Percentiles rank a stretch among this genome's conserved stretches.
These are phyloP conservation scores for Ammospiza maritima DNA, from an alignment of 2,797 vertebrate genomes.

Conservation along the genomic window DNA sequence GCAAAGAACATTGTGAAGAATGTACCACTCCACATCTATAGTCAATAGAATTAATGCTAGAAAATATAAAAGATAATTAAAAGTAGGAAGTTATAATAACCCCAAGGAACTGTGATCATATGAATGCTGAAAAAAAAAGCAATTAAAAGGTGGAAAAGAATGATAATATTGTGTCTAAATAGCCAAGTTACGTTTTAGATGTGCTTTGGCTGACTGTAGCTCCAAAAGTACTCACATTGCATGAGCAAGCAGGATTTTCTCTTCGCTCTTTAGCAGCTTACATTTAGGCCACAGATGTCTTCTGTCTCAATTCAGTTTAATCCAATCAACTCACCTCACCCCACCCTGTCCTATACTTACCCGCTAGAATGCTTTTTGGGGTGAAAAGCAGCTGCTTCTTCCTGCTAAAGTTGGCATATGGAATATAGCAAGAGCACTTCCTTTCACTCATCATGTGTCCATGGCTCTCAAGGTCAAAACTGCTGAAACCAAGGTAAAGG, in stretches of 20 bases:
- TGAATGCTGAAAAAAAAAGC: background rate
- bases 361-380: constrained; percentile 45
- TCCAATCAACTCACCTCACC: constrained; percentile 73
- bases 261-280: constrained; percentile 68
- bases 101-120: background rate
- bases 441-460: constrained; percentile 77
- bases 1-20: background rate
- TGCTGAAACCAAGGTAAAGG: constrained; percentile 88
- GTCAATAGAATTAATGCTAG: background rate
- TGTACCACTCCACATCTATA: background rate
- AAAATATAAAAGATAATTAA: constrained; percentile 4
- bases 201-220: background rate
- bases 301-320: constrained; percentile 71
- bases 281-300: constrained; percentile 71
- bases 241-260: constrained; percentile 59
- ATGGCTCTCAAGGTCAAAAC: constrained; percentile 85
- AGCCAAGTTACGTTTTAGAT: constrained; percentile 5
- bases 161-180: constrained; percentile 7
- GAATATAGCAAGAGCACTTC: constrained; percentile 62
- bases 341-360: constrained; percentile 44
- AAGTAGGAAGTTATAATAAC: background rate
- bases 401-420: constrained; percentile 21
- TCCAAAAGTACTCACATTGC: background rate
- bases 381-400: constrained; percentile 60
- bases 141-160: background rate